Percentiles rank a stretch among this genome's conserved stretches.
Conservation (phyloP, 2,113 vertebrate genomes). For the Perca schrenkii region DNA sequence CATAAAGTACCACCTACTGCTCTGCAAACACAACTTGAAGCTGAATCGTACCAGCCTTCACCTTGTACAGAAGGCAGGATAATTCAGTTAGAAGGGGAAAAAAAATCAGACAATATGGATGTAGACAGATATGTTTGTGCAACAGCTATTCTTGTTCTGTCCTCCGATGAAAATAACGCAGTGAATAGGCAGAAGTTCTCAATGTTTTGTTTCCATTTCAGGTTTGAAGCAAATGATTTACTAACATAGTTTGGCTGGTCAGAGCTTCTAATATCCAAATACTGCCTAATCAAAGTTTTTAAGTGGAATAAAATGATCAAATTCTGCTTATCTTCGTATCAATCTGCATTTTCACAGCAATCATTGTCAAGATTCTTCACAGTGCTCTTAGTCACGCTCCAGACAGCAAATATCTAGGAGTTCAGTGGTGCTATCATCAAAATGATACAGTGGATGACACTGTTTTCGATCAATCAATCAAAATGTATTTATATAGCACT, state of each 20-base stretch:
- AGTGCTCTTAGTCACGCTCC: not conserved
- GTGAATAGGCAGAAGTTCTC: not conserved
- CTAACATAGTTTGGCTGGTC: not conserved
- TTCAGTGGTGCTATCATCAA: not conserved
- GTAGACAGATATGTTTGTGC: constrained; percentile 38
- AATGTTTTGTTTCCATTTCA: not conserved
- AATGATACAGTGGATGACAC: constrained; percentile 13
- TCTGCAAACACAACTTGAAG: constrained; percentile 56
- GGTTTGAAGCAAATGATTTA: constrained; percentile 2
- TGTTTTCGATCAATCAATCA: not conserved
- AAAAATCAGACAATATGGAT: constrained; percentile 52
- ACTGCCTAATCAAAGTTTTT: not conserved
- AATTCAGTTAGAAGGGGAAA: constrained; percentile 33
- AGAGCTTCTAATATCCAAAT: not conserved
- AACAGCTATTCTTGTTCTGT: constrained; percentile 26
- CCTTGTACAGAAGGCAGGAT: constrained; percentile 40
- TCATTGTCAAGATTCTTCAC: not conserved
- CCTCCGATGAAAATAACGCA: not conserved
- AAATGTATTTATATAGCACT: too few relatives aligned
- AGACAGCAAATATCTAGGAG: not conserved
- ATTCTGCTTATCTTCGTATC: not conserved
- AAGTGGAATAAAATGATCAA: not conserved
- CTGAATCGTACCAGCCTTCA: constrained; percentile 51
- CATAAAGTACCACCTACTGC: constrained; percentile 59
- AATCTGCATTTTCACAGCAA: constrained; percentile 26